Conservation (phyloP, 1,140 invertebrate species). For the Nasonia vitripennis region DNA sequence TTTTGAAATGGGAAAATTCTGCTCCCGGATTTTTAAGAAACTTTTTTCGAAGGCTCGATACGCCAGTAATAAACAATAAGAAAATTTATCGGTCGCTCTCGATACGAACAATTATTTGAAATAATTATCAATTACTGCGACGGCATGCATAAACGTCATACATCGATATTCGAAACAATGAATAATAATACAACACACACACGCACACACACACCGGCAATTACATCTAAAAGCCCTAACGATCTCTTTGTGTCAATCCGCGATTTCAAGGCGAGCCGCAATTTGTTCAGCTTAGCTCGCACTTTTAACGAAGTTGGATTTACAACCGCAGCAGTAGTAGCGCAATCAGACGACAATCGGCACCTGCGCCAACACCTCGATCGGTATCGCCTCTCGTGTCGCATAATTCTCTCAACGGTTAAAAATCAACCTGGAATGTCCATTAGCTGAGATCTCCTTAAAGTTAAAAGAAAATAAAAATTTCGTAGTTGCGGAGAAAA, state of each 20-base stretch:
- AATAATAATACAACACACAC: neutral
- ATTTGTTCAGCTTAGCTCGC: neutral
- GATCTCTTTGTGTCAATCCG: neutral
- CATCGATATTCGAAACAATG: neutral
- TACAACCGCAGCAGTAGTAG: neutral
- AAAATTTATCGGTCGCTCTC: neutral
- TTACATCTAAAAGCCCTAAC: neutral
- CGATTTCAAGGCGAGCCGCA: neutral
- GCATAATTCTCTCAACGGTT: neutral
- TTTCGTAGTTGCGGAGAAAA: neutral
- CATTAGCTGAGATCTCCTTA: neutral
- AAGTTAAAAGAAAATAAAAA: neutral
- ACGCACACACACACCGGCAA: neutral
- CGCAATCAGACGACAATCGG: neutral
- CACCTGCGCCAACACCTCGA: neutral
- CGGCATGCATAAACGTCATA: neutral
- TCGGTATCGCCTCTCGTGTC: no score
- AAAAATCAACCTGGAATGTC: slow-evolving; percentile 7
- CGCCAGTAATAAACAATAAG: neutral
- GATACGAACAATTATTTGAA: neutral
- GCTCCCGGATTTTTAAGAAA: neutral
- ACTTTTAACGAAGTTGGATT: neutral
- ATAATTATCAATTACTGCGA: neutral
- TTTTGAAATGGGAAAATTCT: slow-evolving; percentile 1
- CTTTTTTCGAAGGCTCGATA: neutral